Percentiles rank a stretch among this genome's conserved stretches.
These are phyloP conservation scores for Aleadryas rufinucha DNA, from an alignment of 2,113 vertebrate species.

Conservation along the genomic window DNA sequence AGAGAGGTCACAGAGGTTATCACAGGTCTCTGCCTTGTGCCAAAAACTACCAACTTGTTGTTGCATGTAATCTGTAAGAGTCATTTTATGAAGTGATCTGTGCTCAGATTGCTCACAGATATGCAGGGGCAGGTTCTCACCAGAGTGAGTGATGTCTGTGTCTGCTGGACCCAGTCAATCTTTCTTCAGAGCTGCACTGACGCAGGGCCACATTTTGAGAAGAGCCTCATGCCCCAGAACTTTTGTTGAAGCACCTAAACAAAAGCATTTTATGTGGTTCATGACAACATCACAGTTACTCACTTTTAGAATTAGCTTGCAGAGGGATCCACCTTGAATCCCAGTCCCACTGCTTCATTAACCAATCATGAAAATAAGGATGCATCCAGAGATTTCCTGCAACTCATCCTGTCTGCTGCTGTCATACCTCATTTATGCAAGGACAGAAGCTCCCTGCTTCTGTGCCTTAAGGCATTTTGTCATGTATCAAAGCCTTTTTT, in stretches of 20 bases:
- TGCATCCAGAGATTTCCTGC: not conserved
- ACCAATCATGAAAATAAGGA: not conserved
- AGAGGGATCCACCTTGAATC: not conserved
- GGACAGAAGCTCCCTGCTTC: not conserved
- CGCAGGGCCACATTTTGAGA: not conserved
- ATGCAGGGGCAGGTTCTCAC: not conserved
- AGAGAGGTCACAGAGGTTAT: not conserved
- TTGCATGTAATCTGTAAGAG: not conserved
- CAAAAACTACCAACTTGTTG: not conserved
- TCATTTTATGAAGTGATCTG: not conserved
- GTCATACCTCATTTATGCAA: not conserved
- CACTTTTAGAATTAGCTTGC: not conserved
- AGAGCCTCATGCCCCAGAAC: not conserved
- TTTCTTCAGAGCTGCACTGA: not conserved
- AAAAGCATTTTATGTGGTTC: not conserved
- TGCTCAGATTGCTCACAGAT: not conserved
- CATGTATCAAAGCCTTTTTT: not conserved
- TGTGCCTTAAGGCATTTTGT: not conserved
- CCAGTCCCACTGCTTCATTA: not conserved
- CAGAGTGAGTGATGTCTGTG: not conserved
- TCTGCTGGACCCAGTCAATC: accelerated
- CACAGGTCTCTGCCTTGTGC: not conserved
- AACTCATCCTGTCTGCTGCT: not conserved
- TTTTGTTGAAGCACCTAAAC: not conserved
- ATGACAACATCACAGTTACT: not conserved